These are phyloP conservation scores for Spodoptera picta DNA, from an alignment of 2,888 invertebrate species.

Conservation along the genomic window DNA sequence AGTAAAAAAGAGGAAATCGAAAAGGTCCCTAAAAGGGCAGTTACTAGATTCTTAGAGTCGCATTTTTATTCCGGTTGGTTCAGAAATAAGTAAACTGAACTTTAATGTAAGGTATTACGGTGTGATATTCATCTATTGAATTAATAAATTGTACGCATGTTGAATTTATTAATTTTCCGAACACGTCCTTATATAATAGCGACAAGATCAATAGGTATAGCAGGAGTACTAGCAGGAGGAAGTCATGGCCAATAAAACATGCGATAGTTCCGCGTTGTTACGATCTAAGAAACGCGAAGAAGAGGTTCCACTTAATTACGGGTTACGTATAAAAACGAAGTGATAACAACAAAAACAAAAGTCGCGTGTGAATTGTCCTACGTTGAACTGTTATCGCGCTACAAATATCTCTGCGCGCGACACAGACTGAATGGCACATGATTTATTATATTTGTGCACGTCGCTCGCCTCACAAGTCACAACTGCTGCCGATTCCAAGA, in stretches of 20 bases:
- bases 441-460: constrained; percentile 77
- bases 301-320: not conserved
- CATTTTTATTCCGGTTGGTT: constrained; percentile 1
- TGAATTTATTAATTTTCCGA: constrained; percentile 59
- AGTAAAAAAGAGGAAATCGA: not conserved
- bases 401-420: constrained; percentile 67
- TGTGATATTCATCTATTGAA: constrained; percentile 37
- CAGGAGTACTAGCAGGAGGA: constrained; percentile 58
- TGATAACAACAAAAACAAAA: constrained; percentile 32
- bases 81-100: constrained; percentile 19
- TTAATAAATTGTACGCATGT: constrained; percentile 15
- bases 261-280: constrained; percentile 58
- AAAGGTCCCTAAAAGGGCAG: not conserved
- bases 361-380: constrained; percentile 16
- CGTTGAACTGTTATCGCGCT: constrained; percentile 62
- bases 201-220: constrained; percentile 61
- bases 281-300: constrained; percentile 18
- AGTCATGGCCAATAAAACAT: constrained; percentile 63
- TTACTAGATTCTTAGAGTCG: not conserved
- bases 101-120: constrained; percentile 19
- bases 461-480: constrained; percentile 54
- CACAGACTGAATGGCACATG: constrained; percentile 68
- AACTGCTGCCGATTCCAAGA: constrained; percentile 64
- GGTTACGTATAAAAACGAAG: constrained; percentile 1
- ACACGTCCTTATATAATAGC: constrained; percentile 64